Evolutionary conservation across 2,888 invertebrate species (phyloP), one percentile per base, ranked within the genome.

Genomic region (Criorhina ranunculi): DNA sequence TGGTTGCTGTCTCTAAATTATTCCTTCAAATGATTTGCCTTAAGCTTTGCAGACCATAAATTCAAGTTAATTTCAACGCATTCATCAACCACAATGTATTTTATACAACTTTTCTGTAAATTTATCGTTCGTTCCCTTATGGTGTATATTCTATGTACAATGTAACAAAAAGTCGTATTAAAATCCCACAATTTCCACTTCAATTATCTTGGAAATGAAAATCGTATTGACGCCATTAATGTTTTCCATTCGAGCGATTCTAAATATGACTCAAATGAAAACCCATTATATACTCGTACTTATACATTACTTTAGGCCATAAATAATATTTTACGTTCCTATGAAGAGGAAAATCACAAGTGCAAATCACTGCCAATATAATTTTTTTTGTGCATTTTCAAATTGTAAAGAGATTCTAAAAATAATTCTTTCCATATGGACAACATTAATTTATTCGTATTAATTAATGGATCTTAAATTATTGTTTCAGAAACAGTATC

Each of bases 341-440:
- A 11, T 51, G 40, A 51, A 31, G 19, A 42, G 42, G 11, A 67
- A 40, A 49, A 3, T 55, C 9, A 44, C 49, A 59, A 53, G 53
- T 55, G 67, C 67, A 66, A 69, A 69, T 70, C 55, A 40, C 46
- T 70, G 53, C 60, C 37, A 62, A 40, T 60, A 44, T 67, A 59
- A 53, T 51, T 51, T 15, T 19, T 8, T 53, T 33, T 46, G 15
- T 62, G 15, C 40, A 55, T 44, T 57, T n/a, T 69, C 44, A 60
- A 60, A 35, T 46, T n/a, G n/a, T n/a, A 1, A 35, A 60, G 11
- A 42, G 59, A 29, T 59, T 59, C 59, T 44, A 69, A 69, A 77
- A 53, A 77, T 60, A 69, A 15, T n/a, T 19, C 4, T 24, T 24
- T 3, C 55, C 42, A 55, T 15, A 42, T 62, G 53, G 42, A 67